A percentile compares a stretch with the other conserved stretches of the same genome.
phyloP scores from a whole-genome alignment of 2,113 vertebrate genomes.

The Solea senegalensis region DNA sequence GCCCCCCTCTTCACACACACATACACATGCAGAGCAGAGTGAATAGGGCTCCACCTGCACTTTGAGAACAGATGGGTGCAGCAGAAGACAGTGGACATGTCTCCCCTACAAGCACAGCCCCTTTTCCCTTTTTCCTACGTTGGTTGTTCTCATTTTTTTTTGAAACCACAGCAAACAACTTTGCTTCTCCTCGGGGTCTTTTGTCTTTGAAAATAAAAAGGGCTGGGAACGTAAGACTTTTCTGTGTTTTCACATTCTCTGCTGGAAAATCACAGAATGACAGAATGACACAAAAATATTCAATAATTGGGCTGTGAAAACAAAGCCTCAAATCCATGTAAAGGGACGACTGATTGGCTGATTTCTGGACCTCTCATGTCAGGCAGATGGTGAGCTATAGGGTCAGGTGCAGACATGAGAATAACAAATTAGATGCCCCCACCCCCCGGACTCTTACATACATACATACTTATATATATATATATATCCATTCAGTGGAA shows the following conservation, averaged over 20 bases:
- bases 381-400: constrained; percentile 69
- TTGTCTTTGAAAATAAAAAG: constrained; percentile 67
- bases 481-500: constrained; percentile 26
- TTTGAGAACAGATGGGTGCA: constrained; percentile 83
- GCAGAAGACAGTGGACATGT: constrained; percentile 79
- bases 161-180: constrained; percentile 57
- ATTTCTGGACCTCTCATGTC: constrained; percentile 44
- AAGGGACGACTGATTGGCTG: constrained; percentile 35
- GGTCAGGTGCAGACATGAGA: constrained; percentile 75
- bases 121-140: constrained; percentile 42
- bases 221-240: constrained; percentile 19
- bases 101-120: constrained; percentile 42
- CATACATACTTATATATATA: constrained; percentile 17
- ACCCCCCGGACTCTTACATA: constrained; percentile 7
- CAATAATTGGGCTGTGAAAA: constrained; percentile 44
- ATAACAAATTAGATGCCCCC: constrained; percentile 66
- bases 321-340: constrained; percentile 49
- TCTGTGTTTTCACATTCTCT: constrained; percentile 26
- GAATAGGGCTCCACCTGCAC: constrained; percentile 86
- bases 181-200: constrained; percentile 27
- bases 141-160: constrained; percentile 39
- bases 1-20: constrained; percentile 52
- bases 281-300: constrained; percentile 25
- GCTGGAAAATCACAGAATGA: constrained; percentile 17
- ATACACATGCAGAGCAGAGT: constrained; percentile 71